Percentiles rank a stretch among this genome's conserved stretches.
phyloP scores from a whole-genome alignment of 2,888 invertebrate genomes.

The Pocota personata region DNA sequence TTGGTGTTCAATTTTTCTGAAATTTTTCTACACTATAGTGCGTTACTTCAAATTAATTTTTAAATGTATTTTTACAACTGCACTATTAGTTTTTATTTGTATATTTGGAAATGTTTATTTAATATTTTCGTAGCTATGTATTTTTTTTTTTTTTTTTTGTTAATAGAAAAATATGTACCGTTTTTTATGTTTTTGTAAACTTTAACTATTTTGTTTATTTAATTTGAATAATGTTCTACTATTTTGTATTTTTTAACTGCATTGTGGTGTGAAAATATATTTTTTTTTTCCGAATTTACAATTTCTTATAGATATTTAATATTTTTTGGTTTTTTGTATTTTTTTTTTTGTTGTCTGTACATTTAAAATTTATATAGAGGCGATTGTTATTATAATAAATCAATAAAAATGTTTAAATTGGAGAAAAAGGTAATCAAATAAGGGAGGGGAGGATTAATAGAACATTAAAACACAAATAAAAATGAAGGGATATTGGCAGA shows the following conservation, averaged over 20 bases:
- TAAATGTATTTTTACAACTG: slow-evolving; percentile 39
- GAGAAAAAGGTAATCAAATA: background rate
- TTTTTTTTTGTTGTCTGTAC: slow-evolving; percentile 14
- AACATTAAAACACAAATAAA: no score
- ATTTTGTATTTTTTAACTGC: slow-evolving; percentile 58
- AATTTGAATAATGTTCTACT: slow-evolving; percentile 56
- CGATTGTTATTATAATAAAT: background rate
- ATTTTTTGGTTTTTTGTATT: background rate
- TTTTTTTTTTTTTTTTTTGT: slow-evolving; percentile 10
- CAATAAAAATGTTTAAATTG: background rate
- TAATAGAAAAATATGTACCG: slow-evolving; percentile 64
- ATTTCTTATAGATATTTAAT: slow-evolving; percentile 41
- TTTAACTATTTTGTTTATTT: slow-evolving; percentile 61
- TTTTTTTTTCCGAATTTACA: slow-evolving; percentile 40
- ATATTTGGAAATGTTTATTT: slow-evolving; percentile 41
- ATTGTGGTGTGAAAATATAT: slow-evolving; percentile 71
- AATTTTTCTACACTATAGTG: slow-evolving; percentile 40
- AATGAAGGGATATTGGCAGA: no score
- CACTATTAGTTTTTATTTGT: slow-evolving; percentile 48
- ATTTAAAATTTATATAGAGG: background rate
- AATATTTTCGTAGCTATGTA: slow-evolving; percentile 40
- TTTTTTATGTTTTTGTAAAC: slow-evolving; percentile 52
- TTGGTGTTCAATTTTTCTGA: slow-evolving; percentile 52
- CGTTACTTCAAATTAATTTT: slow-evolving; percentile 26
- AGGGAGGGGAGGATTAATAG: no score